phyloP scores from a whole-genome alignment of 1,140 invertebrate species.

The Pararge aegeria region DNA sequence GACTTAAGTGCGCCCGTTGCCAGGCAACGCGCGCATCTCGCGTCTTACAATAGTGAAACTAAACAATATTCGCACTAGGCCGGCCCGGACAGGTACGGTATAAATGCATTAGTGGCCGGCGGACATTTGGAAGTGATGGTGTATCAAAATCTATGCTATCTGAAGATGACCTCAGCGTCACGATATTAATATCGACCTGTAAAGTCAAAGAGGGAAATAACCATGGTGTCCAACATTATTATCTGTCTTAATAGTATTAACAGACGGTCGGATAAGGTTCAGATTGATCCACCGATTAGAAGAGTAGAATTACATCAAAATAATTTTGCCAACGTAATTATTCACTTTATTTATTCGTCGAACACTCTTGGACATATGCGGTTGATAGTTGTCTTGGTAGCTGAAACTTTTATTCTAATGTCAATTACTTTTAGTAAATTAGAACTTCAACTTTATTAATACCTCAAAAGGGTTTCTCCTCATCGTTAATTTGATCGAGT shows the following conservation, averaged over 20 bases:
- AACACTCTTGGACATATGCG: too few species aligned
- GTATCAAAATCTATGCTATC: conserved; percentile 67
- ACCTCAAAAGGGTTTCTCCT: too few species aligned
- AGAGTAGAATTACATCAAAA: too few species aligned
- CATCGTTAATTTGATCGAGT: too few species aligned
- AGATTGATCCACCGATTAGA: too few species aligned
- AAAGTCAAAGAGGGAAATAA: conserved; percentile 76
- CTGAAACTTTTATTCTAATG: too few species aligned
- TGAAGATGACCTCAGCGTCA: conserved; percentile 61
- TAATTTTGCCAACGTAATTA: too few species aligned
- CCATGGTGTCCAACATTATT: conserved; percentile 45
- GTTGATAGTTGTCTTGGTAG: too few species aligned
- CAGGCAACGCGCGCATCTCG: conserved; percentile 19
- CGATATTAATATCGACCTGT: conserved; percentile 79
- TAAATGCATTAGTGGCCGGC: conserved; percentile 70
- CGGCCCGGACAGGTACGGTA: conserved; percentile 51
- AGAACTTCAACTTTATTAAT: too few species aligned
- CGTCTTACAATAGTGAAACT: conserved; percentile 41
- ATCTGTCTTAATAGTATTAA: not conserved
- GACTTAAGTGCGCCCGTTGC: conserved; percentile 18
- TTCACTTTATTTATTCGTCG: too few species aligned
- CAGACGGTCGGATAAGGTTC: too few species aligned
- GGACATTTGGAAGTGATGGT: conserved; percentile 51
- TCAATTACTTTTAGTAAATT: too few species aligned
- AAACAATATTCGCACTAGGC: not conserved